Evolutionary conservation across 2,113 vertebrate genomes (phyloP).

Genomic region (Todiramphus saurophagus): DNA sequence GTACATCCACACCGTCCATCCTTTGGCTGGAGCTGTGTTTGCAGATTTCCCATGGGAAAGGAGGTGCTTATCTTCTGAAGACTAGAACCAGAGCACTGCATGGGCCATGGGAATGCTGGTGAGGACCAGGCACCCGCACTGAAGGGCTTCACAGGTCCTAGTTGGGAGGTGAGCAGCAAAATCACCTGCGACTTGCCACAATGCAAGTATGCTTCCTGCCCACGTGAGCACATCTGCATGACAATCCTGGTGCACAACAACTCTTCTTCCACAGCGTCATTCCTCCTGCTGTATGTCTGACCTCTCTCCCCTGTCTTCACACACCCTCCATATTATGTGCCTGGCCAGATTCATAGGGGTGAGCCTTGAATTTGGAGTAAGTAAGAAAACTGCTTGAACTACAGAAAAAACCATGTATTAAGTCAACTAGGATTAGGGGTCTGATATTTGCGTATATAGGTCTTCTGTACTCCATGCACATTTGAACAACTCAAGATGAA

Average conservation of each 20-base stretch:
- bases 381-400: not conserved
- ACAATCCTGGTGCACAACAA: accelerated
- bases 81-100: not conserved
- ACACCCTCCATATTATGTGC: not conserved
- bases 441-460: not conserved
- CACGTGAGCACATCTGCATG: not conserved
- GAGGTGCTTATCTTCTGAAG: not conserved
- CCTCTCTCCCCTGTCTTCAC: not conserved
- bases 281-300: not conserved
- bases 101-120: not conserved
- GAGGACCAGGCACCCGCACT: not conserved
- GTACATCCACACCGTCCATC: not conserved
- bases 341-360: not conserved
- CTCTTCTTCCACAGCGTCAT: not conserved
- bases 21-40: not conserved
- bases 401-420: not conserved
- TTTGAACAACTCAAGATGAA: not conserved
- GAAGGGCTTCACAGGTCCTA: not conserved
- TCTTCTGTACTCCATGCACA: not conserved
- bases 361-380: not conserved
- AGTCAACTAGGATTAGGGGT: not conserved
- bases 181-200: not conserved
- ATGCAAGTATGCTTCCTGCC: not conserved
- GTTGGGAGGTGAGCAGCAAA: not conserved
- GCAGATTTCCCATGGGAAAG: conserved; percentile 37